Evolutionary conservation across 37 sponge, comb jelly and placozoan genomes (phyloP), one percentile per base, ranked within the genome.

Genomic region (Halichondria panicea): DNA sequence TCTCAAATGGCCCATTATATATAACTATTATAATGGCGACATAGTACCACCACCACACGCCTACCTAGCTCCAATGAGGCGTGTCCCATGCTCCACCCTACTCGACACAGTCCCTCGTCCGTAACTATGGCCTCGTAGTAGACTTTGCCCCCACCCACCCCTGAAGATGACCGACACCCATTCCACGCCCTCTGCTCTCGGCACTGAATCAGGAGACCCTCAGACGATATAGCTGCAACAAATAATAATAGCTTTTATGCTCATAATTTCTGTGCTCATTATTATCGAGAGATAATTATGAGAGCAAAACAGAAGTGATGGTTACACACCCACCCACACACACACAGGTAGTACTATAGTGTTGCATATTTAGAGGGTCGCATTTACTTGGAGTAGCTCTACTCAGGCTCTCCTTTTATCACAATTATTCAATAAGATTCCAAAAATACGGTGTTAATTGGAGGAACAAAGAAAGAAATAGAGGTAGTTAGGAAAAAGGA

Each of bases 71-170:
- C 98, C 9, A 73, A 85, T 18, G 75, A 79, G 24, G 85, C 94
- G 22, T 43, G 54, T 37, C 45, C 58, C 21, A 94, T 93, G 31
- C 94, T 71, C 89, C 95, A 97, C 8, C 98, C 98, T 39, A 97
- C 77, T 46, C 98, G 67, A 76, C 98, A 97, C 76, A 97, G 67
- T 33, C 98, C 98, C 42, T 97, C 95, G 63, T 97, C 98, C 11
- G 98, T 94, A 35, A 97, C 92, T 5, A 85, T 88, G 39, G 94
- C 87, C 56, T 97, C 98, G 63, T 83, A 97, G 73, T 97, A 97
- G 70, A 75, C 30, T 60, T 79, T 78, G 57, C 96, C 96, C 43
- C 5, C 3, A 50, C 33, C 37, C 43, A 91, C 86, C 0, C 95
- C 95, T 33, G 61, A 35, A 27, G 86, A 81, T 42, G 92, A 68